phyloP scores from a whole-genome alignment of 2,888 invertebrate species.

The Cordilura impudica region DNA sequence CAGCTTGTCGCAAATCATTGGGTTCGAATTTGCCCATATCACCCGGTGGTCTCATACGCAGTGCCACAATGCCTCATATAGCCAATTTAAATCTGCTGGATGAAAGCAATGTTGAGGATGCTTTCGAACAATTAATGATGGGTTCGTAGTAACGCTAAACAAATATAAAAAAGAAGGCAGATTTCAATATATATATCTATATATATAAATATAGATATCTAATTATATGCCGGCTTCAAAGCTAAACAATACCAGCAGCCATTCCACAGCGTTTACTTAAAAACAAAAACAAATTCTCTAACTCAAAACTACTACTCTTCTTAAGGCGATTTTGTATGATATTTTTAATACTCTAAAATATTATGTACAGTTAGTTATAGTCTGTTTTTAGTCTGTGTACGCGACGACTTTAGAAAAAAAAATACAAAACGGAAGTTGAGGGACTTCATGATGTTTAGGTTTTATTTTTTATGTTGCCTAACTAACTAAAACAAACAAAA shows the following conservation, averaged over 20 bases:
- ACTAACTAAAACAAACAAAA: conserved; percentile 10
- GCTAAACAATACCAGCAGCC: conserved; percentile 47
- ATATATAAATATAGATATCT: too few species aligned
- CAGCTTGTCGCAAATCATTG: conserved; percentile 77
- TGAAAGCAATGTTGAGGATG: conserved; percentile 90
- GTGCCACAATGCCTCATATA: conserved; percentile 88
- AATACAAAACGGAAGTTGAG: conserved; percentile 64
- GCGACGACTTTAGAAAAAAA: conserved; percentile 19
- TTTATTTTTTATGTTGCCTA: conserved; percentile 10
- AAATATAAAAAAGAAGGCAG: conserved; percentile 23
- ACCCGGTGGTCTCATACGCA: conserved; percentile 82
- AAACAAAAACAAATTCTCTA: conserved; percentile 20
- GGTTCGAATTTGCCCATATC: conserved; percentile 63
- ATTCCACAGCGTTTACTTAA: conserved; percentile 47
- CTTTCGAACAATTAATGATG: conserved; percentile 91
- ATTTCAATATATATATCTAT: background rate
- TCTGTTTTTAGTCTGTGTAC: conserved; percentile 18
- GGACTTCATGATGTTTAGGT: conserved; percentile 68
- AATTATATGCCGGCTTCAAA: conserved; percentile 46
- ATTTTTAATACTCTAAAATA: background rate
- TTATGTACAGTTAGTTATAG: conserved; percentile 49
- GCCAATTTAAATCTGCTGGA: conserved; percentile 83
- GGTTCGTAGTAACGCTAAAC: conserved; percentile 71
- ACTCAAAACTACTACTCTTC: conserved; percentile 26
- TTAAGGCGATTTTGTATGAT: background rate